Evolutionary conservation across 2,797 vertebrate genomes (phyloP).

Genomic region (Bryconaethiops microstoma): DNA sequence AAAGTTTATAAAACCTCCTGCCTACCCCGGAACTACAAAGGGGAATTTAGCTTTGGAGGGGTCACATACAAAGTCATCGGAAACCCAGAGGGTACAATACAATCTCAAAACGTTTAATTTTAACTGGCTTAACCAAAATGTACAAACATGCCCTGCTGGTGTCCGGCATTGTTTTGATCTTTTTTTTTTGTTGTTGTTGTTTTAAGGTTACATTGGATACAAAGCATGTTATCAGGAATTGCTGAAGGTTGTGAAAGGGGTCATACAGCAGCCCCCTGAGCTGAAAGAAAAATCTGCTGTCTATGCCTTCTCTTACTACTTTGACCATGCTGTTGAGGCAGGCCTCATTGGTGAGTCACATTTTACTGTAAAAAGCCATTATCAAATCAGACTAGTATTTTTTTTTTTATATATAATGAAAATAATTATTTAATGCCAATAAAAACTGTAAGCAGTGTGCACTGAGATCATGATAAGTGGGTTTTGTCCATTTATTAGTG

Average conservation of each 20-base stretch:
- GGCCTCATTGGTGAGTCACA: conserved; percentile 53
- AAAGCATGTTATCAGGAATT: conserved; percentile 90
- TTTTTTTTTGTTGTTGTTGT: too few relatives aligned
- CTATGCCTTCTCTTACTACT: conserved; percentile 98
- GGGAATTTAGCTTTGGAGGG: conserved; percentile 90
- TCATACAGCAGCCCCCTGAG: conserved; percentile 88
- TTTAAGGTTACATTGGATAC: conserved; percentile 88
- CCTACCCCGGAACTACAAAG: conserved; percentile 85
- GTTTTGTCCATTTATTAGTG: too few relatives aligned
- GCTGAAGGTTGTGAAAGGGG: conserved; percentile 84
- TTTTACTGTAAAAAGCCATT: too few relatives aligned
- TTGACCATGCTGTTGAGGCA: conserved; percentile 90
- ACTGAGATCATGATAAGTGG: too few relatives aligned
- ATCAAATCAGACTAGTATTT: too few relatives aligned
- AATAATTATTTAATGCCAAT: too few relatives aligned
- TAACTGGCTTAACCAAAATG: background rate
- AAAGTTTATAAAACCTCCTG: conserved; percentile 88
- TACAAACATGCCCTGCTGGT: background rate
- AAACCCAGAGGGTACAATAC: conserved; percentile 80
- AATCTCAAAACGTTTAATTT: background rate
- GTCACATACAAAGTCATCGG: conserved; percentile 88
- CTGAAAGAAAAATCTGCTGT: conserved; percentile 80
- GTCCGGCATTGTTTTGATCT: background rate
- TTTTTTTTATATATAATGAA: too few relatives aligned
- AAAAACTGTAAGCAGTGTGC: too few relatives aligned